These are phyloP conservation scores for Sterrhoptilus dennistouni DNA, from an alignment of 2,113 vertebrate genomes.

Conservation along the genomic window DNA sequence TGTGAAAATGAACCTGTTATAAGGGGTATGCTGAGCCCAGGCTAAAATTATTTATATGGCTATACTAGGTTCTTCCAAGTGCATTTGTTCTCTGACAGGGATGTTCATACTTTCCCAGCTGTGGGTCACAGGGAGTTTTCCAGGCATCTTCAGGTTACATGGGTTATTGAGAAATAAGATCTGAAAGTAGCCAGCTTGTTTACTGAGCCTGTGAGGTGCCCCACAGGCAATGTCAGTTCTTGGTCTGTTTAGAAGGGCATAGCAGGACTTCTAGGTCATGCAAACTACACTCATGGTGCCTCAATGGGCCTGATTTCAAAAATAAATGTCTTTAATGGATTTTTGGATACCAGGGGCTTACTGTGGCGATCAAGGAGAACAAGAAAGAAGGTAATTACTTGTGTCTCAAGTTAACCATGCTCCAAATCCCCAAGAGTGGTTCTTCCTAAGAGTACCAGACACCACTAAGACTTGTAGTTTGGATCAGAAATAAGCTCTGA, in stretches of 20 bases:
- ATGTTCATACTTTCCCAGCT: not conserved
- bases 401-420: not conserved
- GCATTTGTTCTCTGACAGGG: not conserved
- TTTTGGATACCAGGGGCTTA: not conserved
- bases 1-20: slow-evolving; percentile 18
- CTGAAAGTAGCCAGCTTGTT: not conserved
- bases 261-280: not conserved
- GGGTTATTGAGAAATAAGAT: not conserved
- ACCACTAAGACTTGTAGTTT: not conserved
- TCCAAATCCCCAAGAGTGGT: not conserved
- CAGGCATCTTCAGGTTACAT: not conserved
- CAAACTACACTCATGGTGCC: not conserved
- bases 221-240: not conserved
- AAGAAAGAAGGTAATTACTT: not conserved
- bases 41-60: slow-evolving; percentile 37
- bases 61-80: not conserved
- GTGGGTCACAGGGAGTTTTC: not conserved
- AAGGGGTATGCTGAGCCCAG: not conserved
- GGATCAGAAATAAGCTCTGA: not conserved
- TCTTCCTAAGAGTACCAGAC: not conserved
- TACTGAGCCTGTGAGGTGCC: not conserved
- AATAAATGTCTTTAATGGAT: not conserved
- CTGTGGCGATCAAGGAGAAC: not conserved
- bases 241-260: not conserved
- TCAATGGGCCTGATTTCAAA: not conserved